phyloP scores from a whole-genome alignment of 1,140 invertebrate genomes.

The honey bee (Apis mellifera) region DNA sequence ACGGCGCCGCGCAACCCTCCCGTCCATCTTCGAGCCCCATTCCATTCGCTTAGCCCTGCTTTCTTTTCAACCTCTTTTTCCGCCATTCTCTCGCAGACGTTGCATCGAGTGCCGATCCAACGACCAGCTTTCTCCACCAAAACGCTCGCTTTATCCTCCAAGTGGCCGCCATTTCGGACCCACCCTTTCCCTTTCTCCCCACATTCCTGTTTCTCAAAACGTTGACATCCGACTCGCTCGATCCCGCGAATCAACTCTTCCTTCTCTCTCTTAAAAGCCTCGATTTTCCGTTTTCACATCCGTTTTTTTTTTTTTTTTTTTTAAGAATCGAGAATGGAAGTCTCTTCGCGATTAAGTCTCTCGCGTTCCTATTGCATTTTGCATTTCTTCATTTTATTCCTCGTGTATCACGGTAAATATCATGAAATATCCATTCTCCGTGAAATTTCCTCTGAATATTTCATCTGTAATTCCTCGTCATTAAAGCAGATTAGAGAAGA shows the following conservation, averaged over 20 bases:
- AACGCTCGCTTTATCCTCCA: conserved; percentile 52
- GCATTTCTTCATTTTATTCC: not conserved
- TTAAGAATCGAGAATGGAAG: not conserved
- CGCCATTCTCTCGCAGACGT: conserved; percentile 25
- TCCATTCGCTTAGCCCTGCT: conserved; percentile 31
- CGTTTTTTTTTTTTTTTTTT: not conserved
- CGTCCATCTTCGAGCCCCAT: conserved; percentile 44
- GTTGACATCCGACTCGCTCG: conserved; percentile 17
- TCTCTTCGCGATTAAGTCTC: not conserved
- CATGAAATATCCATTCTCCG: not conserved
- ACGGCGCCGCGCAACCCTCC: conserved; percentile 4
- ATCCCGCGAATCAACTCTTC: not conserved
- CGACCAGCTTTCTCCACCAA: conserved; percentile 46
- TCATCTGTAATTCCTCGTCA: too few species aligned
- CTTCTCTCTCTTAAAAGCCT: not conserved
- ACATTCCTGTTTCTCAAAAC: conserved; percentile 35
- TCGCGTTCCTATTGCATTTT: not conserved
- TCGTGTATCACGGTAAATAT: not conserved
- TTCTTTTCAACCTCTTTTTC: conserved; percentile 1
- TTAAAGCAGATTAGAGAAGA: too few species aligned
- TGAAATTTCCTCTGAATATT: too few species aligned
- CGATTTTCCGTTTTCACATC: conserved; percentile 12
- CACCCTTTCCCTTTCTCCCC: not conserved
- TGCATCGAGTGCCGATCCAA: conserved; percentile 46
- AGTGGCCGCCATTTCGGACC: conserved; percentile 49